These are phyloP conservation scores for Seira musarum DNA, from an alignment of 2,888 invertebrate genomes.

Conservation along the genomic window DNA sequence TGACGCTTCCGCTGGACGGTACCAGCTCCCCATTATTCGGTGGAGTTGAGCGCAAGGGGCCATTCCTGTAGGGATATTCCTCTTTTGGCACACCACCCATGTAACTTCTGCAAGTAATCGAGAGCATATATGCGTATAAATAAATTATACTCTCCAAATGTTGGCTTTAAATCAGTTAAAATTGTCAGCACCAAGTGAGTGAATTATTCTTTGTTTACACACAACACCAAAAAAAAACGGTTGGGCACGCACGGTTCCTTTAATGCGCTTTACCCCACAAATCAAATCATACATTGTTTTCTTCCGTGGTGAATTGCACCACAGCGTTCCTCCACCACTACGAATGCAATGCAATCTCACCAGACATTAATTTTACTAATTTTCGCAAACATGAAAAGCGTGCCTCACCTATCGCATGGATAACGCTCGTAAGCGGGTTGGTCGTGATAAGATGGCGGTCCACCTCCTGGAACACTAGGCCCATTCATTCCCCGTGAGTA, in stretches of 20 bases:
- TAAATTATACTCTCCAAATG: conserved; percentile 9
- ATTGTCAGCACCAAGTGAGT: conserved; percentile 37
- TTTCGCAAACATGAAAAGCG: conserved; percentile 23
- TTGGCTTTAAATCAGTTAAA: conserved; percentile 42
- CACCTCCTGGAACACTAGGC: conserved; percentile 69
- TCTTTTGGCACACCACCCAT: conserved; percentile 68
- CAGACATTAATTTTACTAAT: conserved; percentile 36
- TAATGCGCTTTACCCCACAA: conserved; percentile 37
- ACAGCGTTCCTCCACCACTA: background rate
- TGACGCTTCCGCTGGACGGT: conserved; percentile 64
- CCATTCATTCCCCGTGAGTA: conserved; percentile 72
- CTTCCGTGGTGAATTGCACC: background rate
- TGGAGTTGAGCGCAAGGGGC: conserved; percentile 67
- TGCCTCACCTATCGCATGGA: conserved; percentile 68
- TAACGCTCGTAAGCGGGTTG: conserved; percentile 69
- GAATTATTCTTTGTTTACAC: conserved; percentile 47
- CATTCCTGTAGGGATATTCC: conserved; percentile 68
- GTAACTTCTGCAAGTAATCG: conserved; percentile 59
- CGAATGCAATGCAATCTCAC: conserved; percentile 2
- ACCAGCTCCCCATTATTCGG: conserved; percentile 66
- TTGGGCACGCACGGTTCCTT: conserved; percentile 18
- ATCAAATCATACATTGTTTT: conserved; percentile 45
- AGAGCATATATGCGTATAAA: background rate
- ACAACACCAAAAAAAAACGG: conserved; percentile 3
- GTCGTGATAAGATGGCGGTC: conserved; percentile 65